phyloP scores from a whole-genome alignment of 2,113 vertebrate species.

The Tylochromis polylepis region DNA sequence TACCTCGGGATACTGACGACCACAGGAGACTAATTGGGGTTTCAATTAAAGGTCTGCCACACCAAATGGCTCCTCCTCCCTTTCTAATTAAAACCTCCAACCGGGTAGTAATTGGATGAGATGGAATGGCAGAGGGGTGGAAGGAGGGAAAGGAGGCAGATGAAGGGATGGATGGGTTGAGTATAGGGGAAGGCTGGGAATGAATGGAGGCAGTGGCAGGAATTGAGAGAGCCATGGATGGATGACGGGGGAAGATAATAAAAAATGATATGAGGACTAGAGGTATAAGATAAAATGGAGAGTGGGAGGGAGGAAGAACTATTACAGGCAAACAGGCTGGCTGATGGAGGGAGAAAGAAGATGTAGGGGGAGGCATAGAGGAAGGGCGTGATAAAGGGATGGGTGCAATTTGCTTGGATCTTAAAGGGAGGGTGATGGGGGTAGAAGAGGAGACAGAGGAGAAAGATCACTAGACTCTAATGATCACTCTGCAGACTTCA shows the following conservation, averaged over 20 bases:
- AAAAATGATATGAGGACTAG: neutral
- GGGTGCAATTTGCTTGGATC: slow-evolving; percentile 35
- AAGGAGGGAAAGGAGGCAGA: neutral
- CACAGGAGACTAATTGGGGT: slow-evolving; percentile 36
- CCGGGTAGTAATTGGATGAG: slow-evolving; percentile 34
- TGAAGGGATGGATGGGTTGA: neutral
- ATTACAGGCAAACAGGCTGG: neutral
- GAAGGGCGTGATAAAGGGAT: slow-evolving; percentile 5
- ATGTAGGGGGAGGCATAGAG: neutral
- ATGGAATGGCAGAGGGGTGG: neutral
- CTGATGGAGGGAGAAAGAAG: neutral
- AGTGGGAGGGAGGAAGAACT: neutral
- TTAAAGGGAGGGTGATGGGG: slow-evolving; percentile 28
- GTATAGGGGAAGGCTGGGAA: neutral
- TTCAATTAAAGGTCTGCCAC: slow-evolving; percentile 48
- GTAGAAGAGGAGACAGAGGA: slow-evolving; percentile 35
- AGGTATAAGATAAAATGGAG: neutral
- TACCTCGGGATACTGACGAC: neutral
- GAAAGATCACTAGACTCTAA: slow-evolving; percentile 55
- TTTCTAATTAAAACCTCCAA: slow-evolving; percentile 52
- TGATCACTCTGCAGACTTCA: slow-evolving; percentile 44
- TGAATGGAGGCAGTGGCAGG: neutral
- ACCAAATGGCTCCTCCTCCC: slow-evolving; percentile 24
- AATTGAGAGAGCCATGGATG: neutral
- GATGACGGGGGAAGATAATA: neutral